These are phyloP conservation scores for Sebastes taczanowskii DNA, from an alignment of 2,797 vertebrate species.

Conservation along the genomic window DNA sequence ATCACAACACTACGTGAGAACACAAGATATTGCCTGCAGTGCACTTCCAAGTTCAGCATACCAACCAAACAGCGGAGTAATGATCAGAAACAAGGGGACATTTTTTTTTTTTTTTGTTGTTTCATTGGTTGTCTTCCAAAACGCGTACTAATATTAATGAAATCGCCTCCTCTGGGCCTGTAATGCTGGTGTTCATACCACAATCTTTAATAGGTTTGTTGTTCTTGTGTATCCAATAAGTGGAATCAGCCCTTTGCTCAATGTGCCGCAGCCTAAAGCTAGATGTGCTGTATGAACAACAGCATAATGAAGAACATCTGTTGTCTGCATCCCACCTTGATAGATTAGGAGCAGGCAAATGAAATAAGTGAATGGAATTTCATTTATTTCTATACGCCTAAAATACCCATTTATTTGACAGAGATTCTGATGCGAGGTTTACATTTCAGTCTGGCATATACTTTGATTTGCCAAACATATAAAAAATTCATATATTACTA, in stretches of 20 bases:
- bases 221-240: conserved; percentile 64
- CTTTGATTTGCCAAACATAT: not conserved
- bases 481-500: not conserved
- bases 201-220: conserved; percentile 68
- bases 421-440: not conserved
- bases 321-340: conserved; percentile 41
- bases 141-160: conserved; percentile 60
- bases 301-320: conserved; percentile 71
- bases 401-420: not conserved
- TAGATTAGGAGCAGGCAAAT: conserved; percentile 13
- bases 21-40: conserved; percentile 57
- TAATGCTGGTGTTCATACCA: conserved; percentile 53
- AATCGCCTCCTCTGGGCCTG: conserved; percentile 55
- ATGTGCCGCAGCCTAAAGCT: conserved; percentile 56
- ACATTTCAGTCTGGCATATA: not conserved
- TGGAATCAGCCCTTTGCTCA: conserved; percentile 53
- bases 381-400: not conserved
- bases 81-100: conserved; percentile 21
- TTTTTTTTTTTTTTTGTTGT: conserved; percentile 22
- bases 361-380: conserved; percentile 4
- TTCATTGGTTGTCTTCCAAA: conserved; percentile 49
- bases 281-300: conserved; percentile 60
- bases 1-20: conserved; percentile 41
- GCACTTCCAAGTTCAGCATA: conserved; percentile 35
- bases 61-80: conserved; percentile 37